A percentile compares a stretch with the other conserved stretches of the same genome.
phyloP scores from a whole-genome alignment of 2,888 invertebrate species.

The Latrodectus hesperus region DNA sequence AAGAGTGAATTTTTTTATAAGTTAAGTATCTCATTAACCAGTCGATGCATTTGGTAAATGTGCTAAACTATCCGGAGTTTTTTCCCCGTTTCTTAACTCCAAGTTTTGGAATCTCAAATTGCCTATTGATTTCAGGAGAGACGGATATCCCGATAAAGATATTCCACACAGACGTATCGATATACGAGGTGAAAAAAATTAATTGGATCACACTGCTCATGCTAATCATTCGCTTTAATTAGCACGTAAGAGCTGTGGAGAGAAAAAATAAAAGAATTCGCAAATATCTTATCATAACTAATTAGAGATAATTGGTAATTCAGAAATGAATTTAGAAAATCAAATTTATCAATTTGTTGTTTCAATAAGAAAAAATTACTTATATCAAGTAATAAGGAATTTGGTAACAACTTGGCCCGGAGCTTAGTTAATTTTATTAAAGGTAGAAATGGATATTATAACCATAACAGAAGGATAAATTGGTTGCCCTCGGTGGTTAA shows the following conservation, averaged over 20 bases:
- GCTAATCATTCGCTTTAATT: not conserved
- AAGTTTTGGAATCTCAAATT: slow-evolving; percentile 3
- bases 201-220: not conserved
- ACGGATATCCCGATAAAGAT: slow-evolving; percentile 50
- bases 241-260: not conserved
- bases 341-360: too few species aligned
- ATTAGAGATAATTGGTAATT: too few species aligned
- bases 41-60: slow-evolving; percentile 25
- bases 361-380: too few species aligned
- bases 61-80: not conserved
- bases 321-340: too few species aligned
- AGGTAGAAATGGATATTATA: too few species aligned
- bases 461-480: too few species aligned
- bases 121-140: slow-evolving; percentile 23
- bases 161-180: slow-evolving; percentile 17
- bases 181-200: not conserved
- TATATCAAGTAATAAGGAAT: too few species aligned
- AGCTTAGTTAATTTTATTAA: too few species aligned
- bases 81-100: not conserved
- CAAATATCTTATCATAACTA: too few species aligned
- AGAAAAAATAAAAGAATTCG: too few species aligned
- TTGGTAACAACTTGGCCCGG: too few species aligned
- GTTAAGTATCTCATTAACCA: slow-evolving; percentile 51
- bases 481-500: too few species aligned
- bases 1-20: slow-evolving; percentile 30